phyloP scores from a whole-genome alignment of 2,113 vertebrate species.

The Tichodroma muraria region DNA sequence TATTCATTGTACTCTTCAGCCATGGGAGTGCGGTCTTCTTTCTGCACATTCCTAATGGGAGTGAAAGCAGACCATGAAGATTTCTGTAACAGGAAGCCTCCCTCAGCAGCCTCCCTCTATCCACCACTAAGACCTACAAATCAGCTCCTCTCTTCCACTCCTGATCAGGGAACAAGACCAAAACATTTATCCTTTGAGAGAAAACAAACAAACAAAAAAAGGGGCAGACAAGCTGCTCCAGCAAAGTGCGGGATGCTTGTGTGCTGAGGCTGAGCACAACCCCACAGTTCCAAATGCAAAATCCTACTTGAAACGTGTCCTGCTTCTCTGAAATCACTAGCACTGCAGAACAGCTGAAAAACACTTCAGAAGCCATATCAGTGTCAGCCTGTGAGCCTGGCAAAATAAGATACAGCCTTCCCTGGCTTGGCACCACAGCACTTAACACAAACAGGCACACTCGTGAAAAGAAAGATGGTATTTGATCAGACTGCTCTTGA shows the following conservation, averaged over 20 bases:
- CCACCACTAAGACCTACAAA: background rate
- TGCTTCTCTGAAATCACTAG: background rate
- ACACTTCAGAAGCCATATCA: background rate
- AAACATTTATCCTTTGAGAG: background rate
- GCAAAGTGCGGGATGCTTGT: rapidly evolving
- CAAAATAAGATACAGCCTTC: background rate
- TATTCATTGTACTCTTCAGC: conserved; percentile 92
- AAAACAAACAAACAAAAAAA: too few relatives aligned
- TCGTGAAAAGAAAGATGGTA: background rate
- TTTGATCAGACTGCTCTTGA: background rate
- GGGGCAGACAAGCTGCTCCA: background rate
- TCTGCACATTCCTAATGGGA: conserved; percentile 85
- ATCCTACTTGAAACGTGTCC: background rate
- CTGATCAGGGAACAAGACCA: background rate
- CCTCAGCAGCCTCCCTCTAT: background rate
- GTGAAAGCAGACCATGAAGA: background rate
- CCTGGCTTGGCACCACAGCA: background rate
- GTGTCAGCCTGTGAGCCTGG: background rate
- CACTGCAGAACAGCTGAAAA: background rate
- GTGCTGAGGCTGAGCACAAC: background rate
- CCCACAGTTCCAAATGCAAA: background rate
- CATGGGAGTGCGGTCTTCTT: conserved; percentile 91
- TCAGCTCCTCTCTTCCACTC: background rate
- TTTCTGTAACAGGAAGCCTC: background rate
- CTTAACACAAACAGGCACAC: background rate